Evolutionary conservation across 1,140 invertebrate species (phyloP).

Genomic region (Anoplolepis gracilipes): DNA sequence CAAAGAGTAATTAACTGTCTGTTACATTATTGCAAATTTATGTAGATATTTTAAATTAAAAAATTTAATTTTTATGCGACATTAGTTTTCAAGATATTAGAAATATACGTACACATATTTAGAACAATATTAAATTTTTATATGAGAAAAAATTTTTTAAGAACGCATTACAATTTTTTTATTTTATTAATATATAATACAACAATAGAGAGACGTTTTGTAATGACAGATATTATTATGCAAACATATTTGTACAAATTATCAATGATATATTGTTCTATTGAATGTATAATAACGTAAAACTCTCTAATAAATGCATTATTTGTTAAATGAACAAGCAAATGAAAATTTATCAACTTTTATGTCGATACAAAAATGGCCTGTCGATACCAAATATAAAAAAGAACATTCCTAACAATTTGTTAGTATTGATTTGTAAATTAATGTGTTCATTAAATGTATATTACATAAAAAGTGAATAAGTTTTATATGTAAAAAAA

Average conservation of each 20-base stretch:
- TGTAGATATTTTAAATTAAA: slow-evolving; percentile 28
- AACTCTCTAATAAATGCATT: slow-evolving; percentile 6
- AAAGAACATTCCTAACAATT: slow-evolving; percentile 8
- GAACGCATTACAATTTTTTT: not conserved
- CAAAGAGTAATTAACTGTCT: slow-evolving; percentile 29
- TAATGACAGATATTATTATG: slow-evolving; percentile 39
- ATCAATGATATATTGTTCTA: slow-evolving; percentile 3
- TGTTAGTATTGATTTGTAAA: not conserved
- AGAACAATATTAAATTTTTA: not conserved
- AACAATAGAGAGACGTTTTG: not conserved
- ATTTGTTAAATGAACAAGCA: not conserved
- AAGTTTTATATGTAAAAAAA: not conserved
- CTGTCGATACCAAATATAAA: not conserved
- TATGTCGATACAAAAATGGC: slow-evolving; percentile 16
- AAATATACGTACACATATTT: slow-evolving; percentile 12
- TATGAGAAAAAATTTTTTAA: slow-evolving; percentile 23
- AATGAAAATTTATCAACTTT: slow-evolving; percentile 46
- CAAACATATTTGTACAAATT: not conserved
- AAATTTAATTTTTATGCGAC: slow-evolving; percentile 18
- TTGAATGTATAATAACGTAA: slow-evolving; percentile 13
- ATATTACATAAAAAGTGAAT: not conserved
- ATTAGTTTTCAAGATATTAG: slow-evolving; percentile 1
- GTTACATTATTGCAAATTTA: slow-evolving; percentile 38
- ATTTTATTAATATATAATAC: slow-evolving; percentile 14
- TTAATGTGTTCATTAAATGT: slow-evolving; percentile 9